Base-by-base conservation (phyloP, 2,113 vertebrate genomes). In the Phocoena phocoena region DNA sequence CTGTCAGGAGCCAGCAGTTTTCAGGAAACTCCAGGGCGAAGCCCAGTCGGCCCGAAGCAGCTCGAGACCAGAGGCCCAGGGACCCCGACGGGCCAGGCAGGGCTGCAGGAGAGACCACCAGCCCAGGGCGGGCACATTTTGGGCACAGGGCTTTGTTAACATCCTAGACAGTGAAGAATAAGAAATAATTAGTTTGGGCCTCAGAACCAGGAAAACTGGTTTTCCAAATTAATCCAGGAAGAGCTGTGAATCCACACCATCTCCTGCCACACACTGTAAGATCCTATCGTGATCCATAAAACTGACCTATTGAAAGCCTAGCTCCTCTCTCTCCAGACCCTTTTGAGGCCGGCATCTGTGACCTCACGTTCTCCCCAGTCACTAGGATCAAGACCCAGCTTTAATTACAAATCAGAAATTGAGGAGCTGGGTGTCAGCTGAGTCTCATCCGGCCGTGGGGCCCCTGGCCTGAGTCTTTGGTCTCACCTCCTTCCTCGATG, bases 141-240 rank as follows among this genome's bases (percentile, higher is more conserved):
- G 97, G 96, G 95, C 82, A 68, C 89, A 93, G 65, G 94, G 90
- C 67, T 94, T 97, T 97, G 95, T 95, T 97, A 97, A 97, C 95
- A 36, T 96, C 91, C 77, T 95, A 95, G 97, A 97, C 82, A 95
- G 97, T 97, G 94, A 97, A 98, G 96, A 97, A 97, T 82, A 95
- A 98, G 96, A 97, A 98, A 96, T 98, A 98, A 98, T 98, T 97
- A 98, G 96, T 97, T 98, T 98, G 90, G 97, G 98, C 97, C 97
- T 97, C 98, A 97, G 97, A 97, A 98, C 97, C 98, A 99, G 97
- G 98, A 98, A 98, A 98, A 97, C 96, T 96, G 93, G 98, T 97
- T 98, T 98, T 96, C 97, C 97, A 98, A 97, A 98, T 98, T 98
- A 98, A 98, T 98, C 98, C 98, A 84, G 97, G 0, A 98, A 98